Base-by-base conservation (phyloP, 1,140 invertebrate genomes). In the Dufourea novaeangliae region DNA sequence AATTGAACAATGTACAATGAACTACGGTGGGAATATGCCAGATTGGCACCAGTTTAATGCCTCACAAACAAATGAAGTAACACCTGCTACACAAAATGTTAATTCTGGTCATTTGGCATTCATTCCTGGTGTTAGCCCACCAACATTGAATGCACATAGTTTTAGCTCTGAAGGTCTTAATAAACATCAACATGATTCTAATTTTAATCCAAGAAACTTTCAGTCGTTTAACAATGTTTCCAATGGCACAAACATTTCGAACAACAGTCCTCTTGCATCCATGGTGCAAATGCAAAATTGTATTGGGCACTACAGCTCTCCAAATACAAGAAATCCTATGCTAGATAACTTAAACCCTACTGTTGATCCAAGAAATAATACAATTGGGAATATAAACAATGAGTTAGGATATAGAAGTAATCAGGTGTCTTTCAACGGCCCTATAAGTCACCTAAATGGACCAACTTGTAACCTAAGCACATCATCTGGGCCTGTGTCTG, bases 331-430 rank as follows among this genome's bases (percentile, higher is more conserved):
- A 32, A 85, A 83, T 67, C 44, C 80, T 27, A 78, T 86, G 69
- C 32, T 79, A 52, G 76, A 86, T 37, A 84, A 85, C 56, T 46
- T 83, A 41, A 83, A 78, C 32, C 37, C 67, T 27, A 54, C 83
- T 62, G 78, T 88, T 67, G 83, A 89, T 54, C 82, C 84, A 12
- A 82, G 86, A 14, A 79, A 77, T 11, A 56, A 44, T 12, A 44
- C 79, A 17, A 75, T 86, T 34, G 79, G 63, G 59, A 34, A 63
- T n/a, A 69, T 91, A 12, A 85, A 81, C 14, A 88, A 90, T 22
- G 90, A 89, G 12, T 68, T 88, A 39, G 66, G 79, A 25, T 90
- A 90, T 27, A 83, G 88, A 70, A 89, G 66, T 25, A 83, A 82
- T 39, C 82, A 86, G 67, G 86, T 88, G 74, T 46, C 88, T 78